Conservation (phyloP, 2,113 vertebrate genomes). For the Bufo gargarizans region DNA sequence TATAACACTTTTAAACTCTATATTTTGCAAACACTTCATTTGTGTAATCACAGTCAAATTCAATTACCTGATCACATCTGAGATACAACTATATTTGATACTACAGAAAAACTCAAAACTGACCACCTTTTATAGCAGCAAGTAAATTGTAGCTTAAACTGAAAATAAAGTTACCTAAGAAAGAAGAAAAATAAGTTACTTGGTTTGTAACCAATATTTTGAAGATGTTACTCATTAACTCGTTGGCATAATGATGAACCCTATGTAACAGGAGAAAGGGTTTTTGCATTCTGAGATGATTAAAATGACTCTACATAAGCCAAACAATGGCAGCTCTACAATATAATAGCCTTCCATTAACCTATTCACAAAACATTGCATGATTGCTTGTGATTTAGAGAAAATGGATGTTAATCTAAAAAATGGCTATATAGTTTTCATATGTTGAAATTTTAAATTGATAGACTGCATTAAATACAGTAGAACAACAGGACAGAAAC, state of each 20-base stretch:
- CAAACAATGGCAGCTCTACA: conserved; percentile 22
- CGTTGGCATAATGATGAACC: conserved; percentile 48
- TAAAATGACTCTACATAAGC: conserved; percentile 53
- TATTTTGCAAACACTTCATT: neutral
- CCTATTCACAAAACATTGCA: conserved; percentile 26
- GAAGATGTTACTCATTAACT: conserved; percentile 54
- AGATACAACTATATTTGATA: neutral
- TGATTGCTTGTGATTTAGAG: conserved; percentile 42
- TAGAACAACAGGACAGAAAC: neutral
- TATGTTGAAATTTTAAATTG: conserved; percentile 30
- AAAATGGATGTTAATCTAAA: conserved; percentile 20
- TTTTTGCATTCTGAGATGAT: conserved; percentile 42
- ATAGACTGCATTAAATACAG: conserved; percentile 11
- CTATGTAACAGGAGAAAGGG: conserved; percentile 55
- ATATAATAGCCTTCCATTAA: conserved; percentile 48
- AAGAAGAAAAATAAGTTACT: conserved; percentile 23
- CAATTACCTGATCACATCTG: conserved; percentile 29
- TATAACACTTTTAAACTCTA: neutral
- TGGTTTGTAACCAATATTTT: conserved; percentile 45
- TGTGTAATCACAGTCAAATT: conserved; percentile 23
- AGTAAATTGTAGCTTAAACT: neutral
- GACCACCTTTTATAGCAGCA: conserved; percentile 3
- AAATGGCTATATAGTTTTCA: conserved; percentile 20
- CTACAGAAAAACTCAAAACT: neutral
- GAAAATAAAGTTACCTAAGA: conserved; percentile 29